Conservation (phyloP, 2,113 vertebrate species). For the Tetraodon nigroviridis region DNA sequence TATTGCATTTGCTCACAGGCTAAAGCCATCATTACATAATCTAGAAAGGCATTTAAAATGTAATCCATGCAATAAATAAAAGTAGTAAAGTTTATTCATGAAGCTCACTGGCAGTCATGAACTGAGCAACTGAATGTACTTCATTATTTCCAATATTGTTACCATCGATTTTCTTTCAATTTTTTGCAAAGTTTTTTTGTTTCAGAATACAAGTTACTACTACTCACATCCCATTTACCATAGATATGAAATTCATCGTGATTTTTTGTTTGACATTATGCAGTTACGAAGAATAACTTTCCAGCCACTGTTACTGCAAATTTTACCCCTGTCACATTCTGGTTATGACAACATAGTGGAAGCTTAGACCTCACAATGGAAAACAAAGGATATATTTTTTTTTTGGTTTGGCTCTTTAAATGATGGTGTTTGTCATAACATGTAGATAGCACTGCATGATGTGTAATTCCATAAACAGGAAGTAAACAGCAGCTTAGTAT, state of each 20-base stretch:
- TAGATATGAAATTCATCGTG: no score
- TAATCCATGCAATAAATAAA: neutral
- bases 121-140: neutral
- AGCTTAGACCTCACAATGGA: neutral
- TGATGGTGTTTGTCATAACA: no score
- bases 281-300: no score
- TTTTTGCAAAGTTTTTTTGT: no score
- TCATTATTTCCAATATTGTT: neutral
- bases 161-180: no score
- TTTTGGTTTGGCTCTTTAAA: neutral
- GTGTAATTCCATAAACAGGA: neutral
- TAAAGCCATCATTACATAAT: neutral
- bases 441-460: no score
- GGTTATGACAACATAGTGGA: neutral
- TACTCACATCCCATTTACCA: no score
- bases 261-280: no score
- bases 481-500: slow-evolving; percentile 3
- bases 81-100: neutral
- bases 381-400: neutral
- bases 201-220: no score
- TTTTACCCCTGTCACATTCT: no score
- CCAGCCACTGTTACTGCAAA: no score
- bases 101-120: neutral
- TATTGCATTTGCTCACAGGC: neutral
- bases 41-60: no score